Conservation (phyloP, 2,113 vertebrate species). For the Hippocampus abdominalis region DNA sequence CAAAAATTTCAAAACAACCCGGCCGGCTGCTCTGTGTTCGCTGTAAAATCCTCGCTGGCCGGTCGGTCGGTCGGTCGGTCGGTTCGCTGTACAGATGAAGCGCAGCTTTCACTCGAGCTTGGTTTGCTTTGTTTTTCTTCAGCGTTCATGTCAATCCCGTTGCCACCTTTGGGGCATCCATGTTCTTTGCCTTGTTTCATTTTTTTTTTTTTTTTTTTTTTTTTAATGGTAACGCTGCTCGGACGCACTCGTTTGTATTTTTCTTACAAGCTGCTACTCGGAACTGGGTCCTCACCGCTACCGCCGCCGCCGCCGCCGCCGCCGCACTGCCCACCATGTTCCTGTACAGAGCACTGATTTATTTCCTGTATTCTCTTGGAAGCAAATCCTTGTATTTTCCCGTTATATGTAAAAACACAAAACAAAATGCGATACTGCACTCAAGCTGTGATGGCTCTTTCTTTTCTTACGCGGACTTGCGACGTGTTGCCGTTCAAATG, state of each 20-base stretch:
- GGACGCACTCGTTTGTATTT: slow-evolving; percentile 38
- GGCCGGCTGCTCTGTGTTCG: slow-evolving; percentile 37
- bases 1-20: slow-evolving; percentile 24
- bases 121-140: background rate
- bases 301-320: slow-evolving; percentile 5
- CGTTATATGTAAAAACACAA: slow-evolving; percentile 78
- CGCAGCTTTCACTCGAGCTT: slow-evolving; percentile 55
- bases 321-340: slow-evolving; percentile 59
- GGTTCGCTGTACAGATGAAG: slow-evolving; percentile 35
- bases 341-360: slow-evolving; percentile 77
- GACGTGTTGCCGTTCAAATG: too few species aligned
- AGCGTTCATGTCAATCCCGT: slow-evolving; percentile 28
- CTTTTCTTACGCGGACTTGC: background rate
- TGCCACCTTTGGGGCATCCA: slow-evolving; percentile 16
- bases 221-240: slow-evolving; percentile 37
- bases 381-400: slow-evolving; percentile 75
- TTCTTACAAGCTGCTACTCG: slow-evolving; percentile 67
- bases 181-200: slow-evolving; percentile 1
- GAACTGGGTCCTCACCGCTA: slow-evolving; percentile 38
- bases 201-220: slow-evolving; percentile 23
- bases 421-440: slow-evolving; percentile 71
- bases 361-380: slow-evolving; percentile 75
- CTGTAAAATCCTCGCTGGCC: slow-evolving; percentile 16
- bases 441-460: slow-evolving; percentile 36
- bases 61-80: slow-evolving; percentile 19